Conservation (phyloP, 2,888 invertebrate genomes). For the Torymus tubicola region DNA sequence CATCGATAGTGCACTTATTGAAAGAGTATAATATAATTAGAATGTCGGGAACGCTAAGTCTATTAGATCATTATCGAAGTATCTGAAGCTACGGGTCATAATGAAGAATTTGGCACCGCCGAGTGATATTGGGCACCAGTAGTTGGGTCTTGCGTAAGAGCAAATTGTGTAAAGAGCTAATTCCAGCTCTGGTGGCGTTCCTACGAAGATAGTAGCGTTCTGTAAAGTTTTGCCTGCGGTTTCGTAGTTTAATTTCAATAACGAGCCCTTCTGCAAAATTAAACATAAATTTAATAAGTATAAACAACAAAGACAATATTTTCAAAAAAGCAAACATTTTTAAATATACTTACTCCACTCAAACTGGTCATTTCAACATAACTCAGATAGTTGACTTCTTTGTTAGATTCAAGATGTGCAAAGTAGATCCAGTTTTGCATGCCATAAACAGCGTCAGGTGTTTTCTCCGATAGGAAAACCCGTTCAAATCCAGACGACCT, state of each 20-base stretch:
- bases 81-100: constrained; percentile 66
- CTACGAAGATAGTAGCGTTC: constrained; percentile 76
- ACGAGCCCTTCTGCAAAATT: constrained; percentile 71
- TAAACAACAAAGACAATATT: no score
- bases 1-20: no score
- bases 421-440: constrained; percentile 95
- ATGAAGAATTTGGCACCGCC: constrained; percentile 75
- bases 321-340: no score
- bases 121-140: constrained; percentile 76
- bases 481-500: constrained; percentile 96
- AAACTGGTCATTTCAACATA: constrained; percentile 84
- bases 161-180: constrained; percentile 81
- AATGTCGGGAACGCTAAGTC: constrained; percentile 64
- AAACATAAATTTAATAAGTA: constrained; percentile 9
- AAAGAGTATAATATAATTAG: background rate
- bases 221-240: constrained; percentile 74
- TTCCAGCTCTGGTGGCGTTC: constrained; percentile 80
- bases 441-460: constrained; percentile 84
- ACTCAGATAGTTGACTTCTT: constrained; percentile 86
- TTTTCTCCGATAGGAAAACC: constrained; percentile 91
- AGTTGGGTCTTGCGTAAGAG: constrained; percentile 77
- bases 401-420: constrained; percentile 78
- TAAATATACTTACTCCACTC: constrained; percentile 80
- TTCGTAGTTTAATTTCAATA: constrained; percentile 74
- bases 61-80: constrained; percentile 66